Evolutionary conservation across 1,140 invertebrate species (phyloP), one percentile per base, ranked within the genome.

Genomic region (Theocolax elegans): DNA sequence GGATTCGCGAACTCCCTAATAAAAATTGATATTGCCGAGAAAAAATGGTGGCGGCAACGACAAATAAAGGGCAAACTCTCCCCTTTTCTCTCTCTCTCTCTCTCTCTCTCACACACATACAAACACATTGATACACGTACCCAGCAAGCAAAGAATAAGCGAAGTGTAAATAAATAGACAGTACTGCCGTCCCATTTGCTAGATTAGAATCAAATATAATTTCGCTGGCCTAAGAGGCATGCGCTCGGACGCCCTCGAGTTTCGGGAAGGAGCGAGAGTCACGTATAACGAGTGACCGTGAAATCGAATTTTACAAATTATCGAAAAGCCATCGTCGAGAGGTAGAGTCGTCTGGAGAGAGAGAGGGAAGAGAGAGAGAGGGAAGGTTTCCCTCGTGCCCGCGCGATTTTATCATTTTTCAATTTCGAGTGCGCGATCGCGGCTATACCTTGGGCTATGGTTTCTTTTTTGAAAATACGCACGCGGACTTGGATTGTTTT

Each of bases 181-280:
- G 76, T 75, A 71, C 72, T 73, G 76, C 75, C 77, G 75, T 83
- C 79, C 81, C 80, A 83, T 83, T 83, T 83, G 79, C 77, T 80
- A 83, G 82, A 83, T 83, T 82, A 84, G 79, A 83, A 83, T 84
- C 80, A 83, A 84, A 84, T 84, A 82, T 81, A 83, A 83, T 83
- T 83, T 81, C 76, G 75, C 69, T 74, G 70, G 73, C 73, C 64
- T 67, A 46, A n/a, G 10, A 44, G 3, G 13, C 42, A 53, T 17
- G 17, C n/a, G 23, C n/a, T 23, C 15, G 51, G 64, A 69, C 25
- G 17, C 17, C 17, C 17, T 49, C 35, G 19, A 3, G 1, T 23
- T 48, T 4, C 48, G 13, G 25, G 12, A 54, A n/a, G 35, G 3
- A 49, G 23, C 29, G 40, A 15, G 62, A 1, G 8, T 62, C 25